Conservation (phyloP, 2,797 vertebrate species). For the Cygnus olor region DNA sequence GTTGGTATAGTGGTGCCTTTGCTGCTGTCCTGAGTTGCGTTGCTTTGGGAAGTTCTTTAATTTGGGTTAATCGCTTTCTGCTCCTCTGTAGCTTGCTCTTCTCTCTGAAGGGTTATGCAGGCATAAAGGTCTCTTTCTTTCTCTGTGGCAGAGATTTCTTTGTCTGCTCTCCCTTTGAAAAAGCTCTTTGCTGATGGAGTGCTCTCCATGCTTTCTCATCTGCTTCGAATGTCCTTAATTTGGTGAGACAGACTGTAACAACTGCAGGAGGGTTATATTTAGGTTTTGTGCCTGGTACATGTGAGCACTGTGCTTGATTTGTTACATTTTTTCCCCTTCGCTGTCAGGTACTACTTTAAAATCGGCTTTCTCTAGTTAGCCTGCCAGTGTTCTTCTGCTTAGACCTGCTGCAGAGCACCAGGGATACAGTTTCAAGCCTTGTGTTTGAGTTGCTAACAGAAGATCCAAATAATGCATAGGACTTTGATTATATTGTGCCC, state of each 20-base stretch:
- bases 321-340: neutral
- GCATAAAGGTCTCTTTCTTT: neutral
- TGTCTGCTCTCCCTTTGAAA: slow-evolving; percentile 35
- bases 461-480: neutral
- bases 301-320: slow-evolving; percentile 3
- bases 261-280: slow-evolving; percentile 41
- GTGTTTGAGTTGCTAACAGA: neutral
- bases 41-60: slow-evolving; percentile 25
- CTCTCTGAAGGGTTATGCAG: neutral
- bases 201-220: slow-evolving; percentile 35
- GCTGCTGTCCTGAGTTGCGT: neutral
- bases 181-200: slow-evolving; percentile 38
- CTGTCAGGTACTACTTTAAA: slow-evolving; percentile 10
- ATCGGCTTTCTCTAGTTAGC: neutral
- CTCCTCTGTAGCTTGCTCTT: neutral
- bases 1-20: neutral
- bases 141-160: slow-evolving; percentile 20
- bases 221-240: slow-evolving; percentile 65
- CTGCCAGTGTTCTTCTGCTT: neutral
- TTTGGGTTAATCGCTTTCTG: neutral
- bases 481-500: neutral
- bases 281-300: slow-evolving; percentile 35
- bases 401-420: neutral
- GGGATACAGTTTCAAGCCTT: neutral
- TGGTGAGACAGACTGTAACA: slow-evolving; percentile 39